These are phyloP conservation scores for Heteromurus nitidus DNA, from an alignment of 2,888 invertebrate species.

Conservation along the genomic window DNA sequence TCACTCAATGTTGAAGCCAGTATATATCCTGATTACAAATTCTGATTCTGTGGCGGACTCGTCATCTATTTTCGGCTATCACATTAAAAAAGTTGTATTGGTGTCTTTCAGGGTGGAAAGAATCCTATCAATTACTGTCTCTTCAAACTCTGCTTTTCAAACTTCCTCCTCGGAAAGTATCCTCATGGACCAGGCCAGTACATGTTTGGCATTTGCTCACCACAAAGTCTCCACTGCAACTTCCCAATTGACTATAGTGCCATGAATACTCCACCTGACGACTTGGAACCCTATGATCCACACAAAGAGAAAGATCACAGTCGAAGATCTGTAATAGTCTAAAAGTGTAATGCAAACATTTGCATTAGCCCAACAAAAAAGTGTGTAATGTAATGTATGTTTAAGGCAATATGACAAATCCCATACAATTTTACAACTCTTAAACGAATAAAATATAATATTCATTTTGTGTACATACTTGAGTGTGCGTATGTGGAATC, in stretches of 20 bases:
- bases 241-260: conserved; percentile 87
- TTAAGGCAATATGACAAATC: too few relatives aligned
- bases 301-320: conserved; percentile 79
- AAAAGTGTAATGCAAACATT: too few relatives aligned
- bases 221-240: conserved; percentile 74
- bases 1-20: too few relatives aligned
- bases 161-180: conserved; percentile 84
- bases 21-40: too few relatives aligned
- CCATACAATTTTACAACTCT: too few relatives aligned
- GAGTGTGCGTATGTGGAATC: too few relatives aligned
- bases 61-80: too few relatives aligned
- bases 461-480: too few relatives aligned
- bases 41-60: too few relatives aligned
- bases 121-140: conserved; percentile 81
- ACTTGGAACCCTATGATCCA: conserved; percentile 83
- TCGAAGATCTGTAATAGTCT: conserved; percentile 83
- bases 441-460: too few relatives aligned
- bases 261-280: conserved; percentile 83
- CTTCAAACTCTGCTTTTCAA: conserved; percentile 84
- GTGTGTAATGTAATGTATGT: too few relatives aligned
- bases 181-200: conserved; percentile 85
- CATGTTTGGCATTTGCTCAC: conserved; percentile 79
- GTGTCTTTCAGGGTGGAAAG: conserved; percentile 81
- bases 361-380: too few relatives aligned
- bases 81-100: conserved; percentile 26